These are phyloP conservation scores for Axinella damicornis DNA, from an alignment of 37 sponge, comb jelly and placozoan species.

Conservation along the genomic window DNA sequence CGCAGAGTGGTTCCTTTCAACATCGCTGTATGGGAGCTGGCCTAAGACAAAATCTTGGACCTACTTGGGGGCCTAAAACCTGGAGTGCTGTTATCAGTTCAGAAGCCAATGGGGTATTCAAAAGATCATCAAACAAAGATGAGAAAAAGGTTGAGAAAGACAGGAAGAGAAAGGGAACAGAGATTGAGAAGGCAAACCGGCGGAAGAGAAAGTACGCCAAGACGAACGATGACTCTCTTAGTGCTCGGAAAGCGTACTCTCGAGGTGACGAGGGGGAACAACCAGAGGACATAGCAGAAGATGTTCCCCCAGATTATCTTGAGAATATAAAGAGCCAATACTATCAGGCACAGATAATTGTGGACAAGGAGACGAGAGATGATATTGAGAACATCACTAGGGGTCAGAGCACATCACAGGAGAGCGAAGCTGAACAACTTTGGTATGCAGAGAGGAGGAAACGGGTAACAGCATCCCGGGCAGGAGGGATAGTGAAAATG, in stretches of 20 bases:
- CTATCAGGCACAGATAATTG: slow-evolving; percentile 11
- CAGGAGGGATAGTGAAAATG: slow-evolving; percentile 39
- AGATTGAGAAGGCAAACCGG: slow-evolving; percentile 6
- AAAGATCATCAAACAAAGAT: background rate
- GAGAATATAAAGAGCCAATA: background rate
- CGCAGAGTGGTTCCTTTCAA: slow-evolving; percentile 45
- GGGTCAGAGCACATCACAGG: background rate
- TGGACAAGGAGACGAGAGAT: background rate
- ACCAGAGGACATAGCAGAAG: slow-evolving; percentile 23
- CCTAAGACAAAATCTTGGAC: slow-evolving; percentile 27
- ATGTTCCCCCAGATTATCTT: slow-evolving; percentile 17
- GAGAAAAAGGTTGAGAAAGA: background rate
- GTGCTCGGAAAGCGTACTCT: slow-evolving; percentile 26
- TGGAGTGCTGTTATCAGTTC: slow-evolving; percentile 19
- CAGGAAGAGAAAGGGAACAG: slow-evolving; percentile 36
- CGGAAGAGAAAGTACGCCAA: slow-evolving; percentile 5
- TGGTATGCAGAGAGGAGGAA: slow-evolving; percentile 59
- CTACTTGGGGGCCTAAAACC: slow-evolving; percentile 29
- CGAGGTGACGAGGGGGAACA: slow-evolving; percentile 1
- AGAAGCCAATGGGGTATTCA: background rate
- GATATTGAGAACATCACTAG: slow-evolving; percentile 14
- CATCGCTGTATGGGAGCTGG: slow-evolving; percentile 34
- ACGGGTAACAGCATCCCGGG: slow-evolving; percentile 51
- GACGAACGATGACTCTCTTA: background rate
- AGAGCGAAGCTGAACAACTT: background rate